Percentiles rank a stretch among this genome's conserved stretches.
Conservation (phyloP, 2,113 vertebrate genomes). For the Equus przewalskii region DNA sequence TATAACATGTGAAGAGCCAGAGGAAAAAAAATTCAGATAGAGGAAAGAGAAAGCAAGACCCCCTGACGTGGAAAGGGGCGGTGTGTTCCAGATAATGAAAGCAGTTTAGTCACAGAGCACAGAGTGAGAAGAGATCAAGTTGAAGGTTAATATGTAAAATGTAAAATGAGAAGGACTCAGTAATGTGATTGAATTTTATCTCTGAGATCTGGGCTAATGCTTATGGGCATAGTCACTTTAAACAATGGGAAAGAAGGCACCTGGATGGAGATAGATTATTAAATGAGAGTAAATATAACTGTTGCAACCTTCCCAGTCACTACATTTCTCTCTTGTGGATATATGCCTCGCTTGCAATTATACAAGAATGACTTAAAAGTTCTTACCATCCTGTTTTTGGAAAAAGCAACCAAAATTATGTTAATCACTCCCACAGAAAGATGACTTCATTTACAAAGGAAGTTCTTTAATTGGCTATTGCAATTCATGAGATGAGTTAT, state of each 20-base stretch:
- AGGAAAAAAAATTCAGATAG: not conserved
- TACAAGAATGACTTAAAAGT: not conserved
- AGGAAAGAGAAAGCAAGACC: not conserved
- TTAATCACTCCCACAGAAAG: constrained; percentile 47
- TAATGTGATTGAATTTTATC: not conserved
- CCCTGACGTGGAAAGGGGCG: not conserved
- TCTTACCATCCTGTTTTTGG: not conserved
- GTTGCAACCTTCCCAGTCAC: not conserved
- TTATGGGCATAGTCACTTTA: not conserved
- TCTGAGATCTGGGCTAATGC: not conserved
- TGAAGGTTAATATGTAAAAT: not conserved
- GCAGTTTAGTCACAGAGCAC: not conserved
- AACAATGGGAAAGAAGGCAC: not conserved
- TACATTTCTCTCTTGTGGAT: not conserved
- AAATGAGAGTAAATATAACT: not conserved
- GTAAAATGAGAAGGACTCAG: not conserved
- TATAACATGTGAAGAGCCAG: not conserved
- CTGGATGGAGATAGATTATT: not conserved
- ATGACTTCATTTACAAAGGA: constrained; percentile 34
- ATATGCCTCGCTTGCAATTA: not conserved
- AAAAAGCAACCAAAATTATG: not conserved
- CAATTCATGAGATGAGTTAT: not conserved
- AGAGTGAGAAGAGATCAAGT: not conserved
- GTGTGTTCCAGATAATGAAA: not conserved
- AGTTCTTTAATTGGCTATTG: not conserved